Percentiles rank a stretch among this genome's conserved stretches.
Conservation (phyloP, 2,797 vertebrate species). For the Spinus olivaceus region DNA sequence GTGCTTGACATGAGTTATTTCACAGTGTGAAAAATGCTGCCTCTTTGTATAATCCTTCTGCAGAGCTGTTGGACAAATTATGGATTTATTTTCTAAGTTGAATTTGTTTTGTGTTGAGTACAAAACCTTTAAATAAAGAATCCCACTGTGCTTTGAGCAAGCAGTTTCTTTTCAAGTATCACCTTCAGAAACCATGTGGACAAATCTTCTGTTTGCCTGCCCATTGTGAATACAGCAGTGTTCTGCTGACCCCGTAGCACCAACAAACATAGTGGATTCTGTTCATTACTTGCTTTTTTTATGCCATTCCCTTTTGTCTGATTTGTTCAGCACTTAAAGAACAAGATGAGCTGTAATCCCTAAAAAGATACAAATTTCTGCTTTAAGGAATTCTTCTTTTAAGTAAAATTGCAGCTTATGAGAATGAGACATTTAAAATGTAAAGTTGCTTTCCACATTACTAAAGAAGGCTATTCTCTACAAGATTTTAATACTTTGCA, state of each 20-base stretch:
- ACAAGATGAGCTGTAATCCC: background rate
- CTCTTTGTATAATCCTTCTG: background rate
- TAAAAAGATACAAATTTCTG: background rate
- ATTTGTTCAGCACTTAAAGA: background rate
- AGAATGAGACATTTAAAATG: background rate
- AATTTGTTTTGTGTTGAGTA: background rate
- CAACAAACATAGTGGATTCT: background rate
- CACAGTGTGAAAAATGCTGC: background rate
- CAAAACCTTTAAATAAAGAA: background rate
- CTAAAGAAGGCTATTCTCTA: background rate
- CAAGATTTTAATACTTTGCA: background rate
- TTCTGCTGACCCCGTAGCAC: background rate
- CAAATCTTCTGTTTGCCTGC: background rate
- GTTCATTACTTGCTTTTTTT: background rate
- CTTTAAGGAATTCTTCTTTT: background rate
- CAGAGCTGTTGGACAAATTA: background rate
- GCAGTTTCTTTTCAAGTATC: background rate
- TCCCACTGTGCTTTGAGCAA: background rate
- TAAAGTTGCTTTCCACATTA: background rate
- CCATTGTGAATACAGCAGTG: background rate
- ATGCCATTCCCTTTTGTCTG: background rate
- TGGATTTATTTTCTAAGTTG: background rate
- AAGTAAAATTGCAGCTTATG: background rate
- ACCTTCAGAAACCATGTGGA: background rate
- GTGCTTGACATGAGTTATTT: background rate